Conservation (phyloP, 2,888 invertebrate genomes). For the Didymodactylos carnosus region DNA sequence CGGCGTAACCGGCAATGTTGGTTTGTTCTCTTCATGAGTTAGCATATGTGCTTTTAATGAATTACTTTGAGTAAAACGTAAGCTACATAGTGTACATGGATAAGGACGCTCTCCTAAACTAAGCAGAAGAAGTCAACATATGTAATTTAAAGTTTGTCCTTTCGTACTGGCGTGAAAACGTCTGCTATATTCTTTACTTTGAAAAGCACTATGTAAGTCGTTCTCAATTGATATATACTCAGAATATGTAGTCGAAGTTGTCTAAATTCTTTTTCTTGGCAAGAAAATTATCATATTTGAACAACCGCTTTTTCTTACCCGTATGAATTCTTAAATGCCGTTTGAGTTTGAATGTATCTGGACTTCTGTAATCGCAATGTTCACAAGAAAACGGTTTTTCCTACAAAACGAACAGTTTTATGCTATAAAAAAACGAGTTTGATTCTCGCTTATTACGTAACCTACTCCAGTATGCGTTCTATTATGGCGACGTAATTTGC, state of each 20-base stretch:
- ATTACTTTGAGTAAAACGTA: conserved; percentile 84
- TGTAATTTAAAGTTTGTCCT: too few species aligned
- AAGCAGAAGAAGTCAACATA: neutral
- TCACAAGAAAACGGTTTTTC: conserved; percentile 50
- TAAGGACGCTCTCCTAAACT: conserved; percentile 30
- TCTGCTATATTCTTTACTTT: too few species aligned
- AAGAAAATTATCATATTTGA: neutral
- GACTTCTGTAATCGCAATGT: conserved; percentile 88
- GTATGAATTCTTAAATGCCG: conserved; percentile 74
- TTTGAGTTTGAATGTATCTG: conserved; percentile 89
- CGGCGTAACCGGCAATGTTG: neutral
- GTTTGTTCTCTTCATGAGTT: neutral
- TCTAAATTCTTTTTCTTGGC: too few species aligned
- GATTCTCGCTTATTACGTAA: too few species aligned
- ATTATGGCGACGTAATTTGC: conserved; percentile 78
- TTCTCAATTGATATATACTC: too few species aligned
- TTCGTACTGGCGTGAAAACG: too few species aligned
- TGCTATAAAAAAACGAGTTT: neutral
- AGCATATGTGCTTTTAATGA: conserved; percentile 27
- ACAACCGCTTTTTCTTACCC: conserved; percentile 24
- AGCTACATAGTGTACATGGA: conserved; percentile 47
- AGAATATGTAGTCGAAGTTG: too few species aligned
- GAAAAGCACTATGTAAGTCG: too few species aligned
- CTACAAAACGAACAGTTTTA: neutral
- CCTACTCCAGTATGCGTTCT: conserved; percentile 56